Conservation (phyloP, 2,797 vertebrate species). For the Takifugu rubripes region DNA sequence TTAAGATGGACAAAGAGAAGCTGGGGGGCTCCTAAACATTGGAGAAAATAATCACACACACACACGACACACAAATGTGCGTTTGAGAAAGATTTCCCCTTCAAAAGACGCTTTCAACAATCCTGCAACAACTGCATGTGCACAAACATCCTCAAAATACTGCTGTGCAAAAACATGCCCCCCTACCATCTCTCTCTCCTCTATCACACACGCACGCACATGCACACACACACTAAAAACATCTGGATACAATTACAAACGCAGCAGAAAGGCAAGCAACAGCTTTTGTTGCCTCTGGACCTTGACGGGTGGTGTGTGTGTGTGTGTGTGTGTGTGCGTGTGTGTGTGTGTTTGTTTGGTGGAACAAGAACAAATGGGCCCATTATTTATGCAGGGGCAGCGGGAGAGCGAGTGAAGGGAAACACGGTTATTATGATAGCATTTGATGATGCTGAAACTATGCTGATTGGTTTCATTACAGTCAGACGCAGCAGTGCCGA, state of each 20-base stretch:
- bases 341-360: slow-evolving; percentile 45
- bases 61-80: slow-evolving; percentile 1
- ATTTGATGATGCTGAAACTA: slow-evolving; percentile 46
- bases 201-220: slow-evolving; percentile 22
- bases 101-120: slow-evolving; percentile 16
- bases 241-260: slow-evolving; percentile 85
- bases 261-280: slow-evolving; percentile 75
- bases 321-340: slow-evolving; percentile 18
- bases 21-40: slow-evolving; percentile 1
- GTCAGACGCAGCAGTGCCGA: slow-evolving; percentile 17
- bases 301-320: slow-evolving; percentile 52
- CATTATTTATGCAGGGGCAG: slow-evolving; percentile 73
- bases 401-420: slow-evolving; percentile 41
- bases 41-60: slow-evolving; percentile 2
- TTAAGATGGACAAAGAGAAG: slow-evolving; percentile 1
- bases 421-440: slow-evolving; percentile 35
- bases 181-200: slow-evolving; percentile 23
- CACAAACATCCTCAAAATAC: slow-evolving; percentile 40
- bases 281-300: slow-evolving; percentile 78
- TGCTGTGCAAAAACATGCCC: slow-evolving; percentile 38
- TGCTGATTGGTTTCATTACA: slow-evolving; percentile 32
- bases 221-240: slow-evolving; percentile 65
- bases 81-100: slow-evolving; percentile 16
- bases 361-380: slow-evolving; percentile 76
- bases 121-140: slow-evolving; percentile 13